A percentile compares a stretch with the other conserved stretches of the same genome.
These are phyloP conservation scores for Falco cherrug DNA, from an alignment of 2,797 vertebrate genomes.

Conservation along the genomic window DNA sequence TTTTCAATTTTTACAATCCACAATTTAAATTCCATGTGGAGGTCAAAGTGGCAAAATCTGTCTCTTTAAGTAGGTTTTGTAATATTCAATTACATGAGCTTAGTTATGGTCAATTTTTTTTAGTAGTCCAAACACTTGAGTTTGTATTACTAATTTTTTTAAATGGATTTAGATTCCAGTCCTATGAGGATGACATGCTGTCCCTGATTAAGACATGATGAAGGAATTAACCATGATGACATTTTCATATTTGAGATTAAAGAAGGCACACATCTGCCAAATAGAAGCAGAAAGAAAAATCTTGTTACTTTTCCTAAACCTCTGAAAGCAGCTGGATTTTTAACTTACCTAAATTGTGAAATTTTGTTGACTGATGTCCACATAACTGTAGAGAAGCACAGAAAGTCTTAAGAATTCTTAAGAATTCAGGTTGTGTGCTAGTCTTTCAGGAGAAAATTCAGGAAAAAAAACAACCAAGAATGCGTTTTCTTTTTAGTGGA, in stretches of 20 bases:
- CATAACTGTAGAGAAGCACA: background rate
- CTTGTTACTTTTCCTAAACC: constrained; percentile 49
- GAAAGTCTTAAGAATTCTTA: background rate
- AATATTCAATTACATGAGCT: background rate
- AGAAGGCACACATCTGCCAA: background rate
- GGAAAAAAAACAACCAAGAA: background rate
- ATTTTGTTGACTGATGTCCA: constrained; percentile 19
- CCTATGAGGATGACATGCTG: background rate
- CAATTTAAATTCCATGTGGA: background rate
- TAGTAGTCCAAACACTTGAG: background rate
- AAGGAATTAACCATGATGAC: constrained; percentile 15
- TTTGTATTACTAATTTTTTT: background rate
- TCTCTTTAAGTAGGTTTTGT: background rate
- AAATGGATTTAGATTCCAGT: constrained; percentile 14
- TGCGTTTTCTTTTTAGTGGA: background rate
- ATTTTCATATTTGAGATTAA: constrained; percentile 15
- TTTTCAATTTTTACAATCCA: background rate
- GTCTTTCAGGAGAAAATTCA: background rate
- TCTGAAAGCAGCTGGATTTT: constrained; percentile 58
- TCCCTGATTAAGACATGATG: background rate
- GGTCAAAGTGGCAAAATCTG: background rate
- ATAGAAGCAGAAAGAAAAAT: constrained; percentile 23
- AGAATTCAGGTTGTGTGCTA: background rate
- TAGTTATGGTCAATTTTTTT: background rate
- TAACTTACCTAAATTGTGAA: constrained; percentile 24